Evolutionary conservation across 2,797 vertebrate genomes (phyloP), one percentile per base, ranked within the genome.

Genomic region (Neosilurus mollespiculum): DNA sequence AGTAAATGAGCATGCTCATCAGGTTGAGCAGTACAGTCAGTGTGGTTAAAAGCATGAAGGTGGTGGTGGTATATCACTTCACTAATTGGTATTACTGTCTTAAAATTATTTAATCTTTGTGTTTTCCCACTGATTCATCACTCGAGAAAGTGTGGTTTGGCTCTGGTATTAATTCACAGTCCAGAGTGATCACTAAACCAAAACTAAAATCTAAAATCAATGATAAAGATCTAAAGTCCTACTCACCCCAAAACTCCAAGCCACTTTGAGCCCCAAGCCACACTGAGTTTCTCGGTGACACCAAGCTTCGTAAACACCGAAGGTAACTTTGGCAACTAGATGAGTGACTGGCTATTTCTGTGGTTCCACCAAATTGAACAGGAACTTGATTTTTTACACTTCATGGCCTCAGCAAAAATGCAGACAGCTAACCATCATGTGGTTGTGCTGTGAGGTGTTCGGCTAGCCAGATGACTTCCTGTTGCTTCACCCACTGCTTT

Each of bases 381-480:
- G 93, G 94, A 95, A 95, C 92, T 92, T 89, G 80, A 86, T 82
- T 61, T 88, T 90, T 89, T 83, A 91, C 88, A 91, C 53, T 84
- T 89, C 87, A 89, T 90, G 86, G 91, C 87, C 92, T 95, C 92
- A 94, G 92, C 91, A 89, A 85, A 94, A 92, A 90, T 91, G 92
- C 93, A 95, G 93, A 94, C 92, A 94, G 89, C 90, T 86, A 87
- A 92, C 87, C 85, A 92, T 95, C 95, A 95, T 92, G 93, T 93
- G 95, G 88, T 91, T 90, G 89, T 78, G 80, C 89, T 89, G 88
- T 90, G 87, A 90, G 89, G 87, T 90, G 90, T 94, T 92, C 94
- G 94, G 90, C 92, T 90, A 93, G 90, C 92, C 92, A 92, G 92
- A 91, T 89, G 91, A 95, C 87, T 95, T 95, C 91, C 93, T 94